A percentile compares a stretch with the other conserved stretches of the same genome.
These are phyloP conservation scores for Willowsia nigromaculata DNA, from an alignment of 2,888 invertebrate genomes.

Conservation along the genomic window DNA sequence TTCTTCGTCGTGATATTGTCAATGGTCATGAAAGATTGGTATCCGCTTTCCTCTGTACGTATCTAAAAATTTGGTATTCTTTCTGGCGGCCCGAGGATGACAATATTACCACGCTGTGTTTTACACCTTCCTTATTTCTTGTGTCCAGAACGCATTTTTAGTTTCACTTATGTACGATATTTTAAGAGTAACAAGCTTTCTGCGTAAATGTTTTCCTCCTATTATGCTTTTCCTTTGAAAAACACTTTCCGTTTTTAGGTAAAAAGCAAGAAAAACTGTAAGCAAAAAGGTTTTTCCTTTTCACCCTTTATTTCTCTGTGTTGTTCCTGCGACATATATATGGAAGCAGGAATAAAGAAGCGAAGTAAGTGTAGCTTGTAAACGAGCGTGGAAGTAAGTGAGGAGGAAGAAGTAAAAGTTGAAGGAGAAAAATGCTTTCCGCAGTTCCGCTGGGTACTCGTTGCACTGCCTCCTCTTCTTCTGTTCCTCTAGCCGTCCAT, in stretches of 20 bases:
- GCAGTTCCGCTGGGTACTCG: conserved; percentile 64
- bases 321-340: conserved; percentile 29
- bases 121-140: conserved; percentile 17
- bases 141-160: conserved; percentile 51
- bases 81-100: not conserved
- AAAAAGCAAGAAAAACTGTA: not conserved
- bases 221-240: conserved; percentile 28
- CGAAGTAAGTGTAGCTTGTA: conserved; percentile 40
- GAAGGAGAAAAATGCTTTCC: conserved; percentile 68
- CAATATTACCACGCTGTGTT: not conserved
- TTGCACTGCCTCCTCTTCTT: not conserved
- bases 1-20: conserved; percentile 37
- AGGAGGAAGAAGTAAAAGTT: conserved; percentile 40
- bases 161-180: not conserved
- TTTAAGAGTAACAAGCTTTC: conserved; percentile 1
- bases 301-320: not conserved
- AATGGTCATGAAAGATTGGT: conserved; percentile 40
- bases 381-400: conserved; percentile 53
- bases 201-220: not conserved
- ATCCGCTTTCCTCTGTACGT: conserved; percentile 13
- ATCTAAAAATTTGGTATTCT: not conserved
- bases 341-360: not conserved
- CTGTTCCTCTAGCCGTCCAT: conserved; percentile 46
- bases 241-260: conserved; percentile 7
- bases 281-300: not conserved